Evolutionary conservation across 2,113 vertebrate species (phyloP).

Genomic region (Grantiella picta): DNA sequence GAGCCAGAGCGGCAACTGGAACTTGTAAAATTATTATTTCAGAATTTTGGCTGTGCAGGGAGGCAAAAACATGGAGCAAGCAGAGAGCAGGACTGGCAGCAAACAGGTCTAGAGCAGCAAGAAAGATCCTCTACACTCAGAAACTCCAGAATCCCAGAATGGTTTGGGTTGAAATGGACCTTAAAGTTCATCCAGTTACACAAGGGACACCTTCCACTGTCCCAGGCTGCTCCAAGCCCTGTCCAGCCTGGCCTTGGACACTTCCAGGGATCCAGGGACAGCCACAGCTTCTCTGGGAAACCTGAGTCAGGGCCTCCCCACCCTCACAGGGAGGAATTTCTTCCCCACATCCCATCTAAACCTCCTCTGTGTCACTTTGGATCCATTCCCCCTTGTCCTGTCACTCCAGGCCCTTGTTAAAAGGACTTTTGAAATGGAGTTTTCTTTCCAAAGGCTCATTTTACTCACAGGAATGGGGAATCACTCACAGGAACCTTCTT

Average conservation of each 20-base stretch:
- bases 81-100: not conserved
- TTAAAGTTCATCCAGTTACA: not conserved
- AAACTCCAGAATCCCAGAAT: not conserved
- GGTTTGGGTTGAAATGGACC: not conserved
- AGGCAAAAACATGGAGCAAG: not conserved
- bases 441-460: not conserved
- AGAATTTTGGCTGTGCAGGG: not conserved
- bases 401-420: not conserved
- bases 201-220: accelerated
- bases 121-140: not conserved
- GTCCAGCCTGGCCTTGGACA: not conserved
- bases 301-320: not conserved
- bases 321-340: not conserved
- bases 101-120: not conserved
- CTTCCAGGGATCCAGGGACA: not conserved
- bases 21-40: not conserved
- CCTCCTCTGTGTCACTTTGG: not conserved
- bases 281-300: not conserved
- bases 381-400: not conserved
- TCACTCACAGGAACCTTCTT: not conserved
- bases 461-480: not conserved
- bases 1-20: not conserved
- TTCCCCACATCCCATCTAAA: not conserved
- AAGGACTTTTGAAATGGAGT: not conserved
- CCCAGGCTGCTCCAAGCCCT: not conserved